phyloP scores from a whole-genome alignment of 1,140 invertebrate genomes.

The Thrips palmi region DNA sequence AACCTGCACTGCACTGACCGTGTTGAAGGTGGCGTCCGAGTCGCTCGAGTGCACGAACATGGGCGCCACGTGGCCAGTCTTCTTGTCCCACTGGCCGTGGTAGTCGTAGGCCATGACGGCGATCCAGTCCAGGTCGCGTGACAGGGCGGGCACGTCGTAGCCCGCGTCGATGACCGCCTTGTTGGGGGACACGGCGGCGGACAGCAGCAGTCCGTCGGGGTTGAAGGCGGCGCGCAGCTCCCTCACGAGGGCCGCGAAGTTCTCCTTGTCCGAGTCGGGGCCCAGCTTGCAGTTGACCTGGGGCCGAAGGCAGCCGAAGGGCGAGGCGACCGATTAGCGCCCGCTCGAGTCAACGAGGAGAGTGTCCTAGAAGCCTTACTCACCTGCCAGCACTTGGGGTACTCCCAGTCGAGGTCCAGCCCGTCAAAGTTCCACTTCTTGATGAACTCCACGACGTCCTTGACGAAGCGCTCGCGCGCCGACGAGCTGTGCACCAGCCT shows the following conservation, averaged over 20 bases:
- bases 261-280: conserved; percentile 51
- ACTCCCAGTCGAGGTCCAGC: conserved; percentile 45
- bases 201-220: conserved; percentile 47
- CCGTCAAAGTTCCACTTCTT: conserved; percentile 38
- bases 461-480: conserved; percentile 29
- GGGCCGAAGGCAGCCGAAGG: no score
- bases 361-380: no score
- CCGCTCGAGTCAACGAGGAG: no score
- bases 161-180: conserved; percentile 43
- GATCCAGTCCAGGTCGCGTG: conserved; percentile 65
- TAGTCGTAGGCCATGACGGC: conserved; percentile 82
- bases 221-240: conserved; percentile 53
- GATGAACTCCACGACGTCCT: conserved; percentile 31
- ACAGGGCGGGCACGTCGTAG: conserved; percentile 53
- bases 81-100: conserved; percentile 80
- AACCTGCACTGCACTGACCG: conserved; percentile 36
- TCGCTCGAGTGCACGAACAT: conserved; percentile 56
- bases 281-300: conserved; percentile 60
- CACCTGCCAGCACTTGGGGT: conserved; percentile 52
- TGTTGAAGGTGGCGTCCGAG: conserved; percentile 54
- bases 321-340: no score
- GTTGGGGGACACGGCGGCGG: conserved; percentile 67
- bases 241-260: conserved; percentile 45
- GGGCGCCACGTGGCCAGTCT: conserved; percentile 71
- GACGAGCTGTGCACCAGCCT: conserved; percentile 30